phyloP scores from a whole-genome alignment of 2,888 invertebrate species.

The Osmoderma eremita region DNA sequence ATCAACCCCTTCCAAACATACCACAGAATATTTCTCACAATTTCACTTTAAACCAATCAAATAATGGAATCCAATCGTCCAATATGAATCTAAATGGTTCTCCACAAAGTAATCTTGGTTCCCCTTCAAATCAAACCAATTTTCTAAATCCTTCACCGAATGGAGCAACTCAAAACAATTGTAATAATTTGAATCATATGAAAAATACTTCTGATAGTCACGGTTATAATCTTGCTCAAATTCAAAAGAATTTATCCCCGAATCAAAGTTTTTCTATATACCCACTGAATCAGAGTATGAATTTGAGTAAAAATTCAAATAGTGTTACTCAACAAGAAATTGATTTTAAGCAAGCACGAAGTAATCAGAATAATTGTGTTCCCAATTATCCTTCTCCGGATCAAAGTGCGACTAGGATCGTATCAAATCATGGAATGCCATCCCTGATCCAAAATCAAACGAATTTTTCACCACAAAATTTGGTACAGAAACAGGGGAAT shows the following conservation, averaged over 20 bases:
- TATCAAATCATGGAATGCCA: background rate
- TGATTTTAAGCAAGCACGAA: background rate
- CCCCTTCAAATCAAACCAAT: background rate
- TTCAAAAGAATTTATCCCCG: background rate
- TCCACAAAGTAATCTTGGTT: background rate
- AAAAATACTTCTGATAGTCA: background rate
- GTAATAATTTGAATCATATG: conserved; percentile 1
- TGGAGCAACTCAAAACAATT: background rate
- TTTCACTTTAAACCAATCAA: background rate
- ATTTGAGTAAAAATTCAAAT: background rate
- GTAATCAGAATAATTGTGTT: background rate
- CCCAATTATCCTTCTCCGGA: conserved; percentile 1
- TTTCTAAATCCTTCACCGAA: conserved; percentile 1
- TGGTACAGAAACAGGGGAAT: background rate
- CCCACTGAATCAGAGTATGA: background rate
- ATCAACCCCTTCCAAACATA: conserved; percentile 4
- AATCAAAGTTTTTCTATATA: background rate
- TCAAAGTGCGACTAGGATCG: background rate
- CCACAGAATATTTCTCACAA: conserved; percentile 6
- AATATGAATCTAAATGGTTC: background rate
- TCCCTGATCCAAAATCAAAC: background rate
- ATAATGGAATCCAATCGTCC: background rate
- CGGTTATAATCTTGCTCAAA: background rate
- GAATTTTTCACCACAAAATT: background rate
- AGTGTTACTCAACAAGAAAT: background rate